Evolutionary conservation across 2,888 invertebrate species (phyloP).

Genomic region (Drosophila sordidula): DNA sequence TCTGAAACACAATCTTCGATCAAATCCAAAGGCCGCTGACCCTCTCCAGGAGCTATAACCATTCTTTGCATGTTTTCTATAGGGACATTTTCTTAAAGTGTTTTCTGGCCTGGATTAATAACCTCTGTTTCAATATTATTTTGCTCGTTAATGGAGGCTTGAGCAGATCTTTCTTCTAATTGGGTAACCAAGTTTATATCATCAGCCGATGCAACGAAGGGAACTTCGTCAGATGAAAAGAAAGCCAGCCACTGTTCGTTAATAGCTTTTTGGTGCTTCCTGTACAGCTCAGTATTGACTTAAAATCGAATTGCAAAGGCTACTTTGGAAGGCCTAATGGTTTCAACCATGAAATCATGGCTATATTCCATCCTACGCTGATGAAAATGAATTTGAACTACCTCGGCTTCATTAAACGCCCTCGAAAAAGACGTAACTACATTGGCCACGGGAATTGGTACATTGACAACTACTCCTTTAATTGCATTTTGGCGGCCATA

Average conservation of each 20-base stretch:
- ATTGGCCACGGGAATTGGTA: slow-evolving; percentile 17
- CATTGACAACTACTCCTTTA: slow-evolving; percentile 20
- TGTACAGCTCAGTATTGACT: too few species aligned
- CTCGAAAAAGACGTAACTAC: slow-evolving; percentile 14
- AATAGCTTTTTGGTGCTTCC: not conserved
- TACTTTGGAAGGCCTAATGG: too few species aligned
- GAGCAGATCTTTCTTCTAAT: not conserved
- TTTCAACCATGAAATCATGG: too few species aligned
- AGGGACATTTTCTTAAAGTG: too few species aligned
- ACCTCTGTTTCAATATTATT: not conserved
- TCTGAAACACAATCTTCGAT: slow-evolving; percentile 31
- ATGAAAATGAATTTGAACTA: too few species aligned
- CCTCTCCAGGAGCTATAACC: slow-evolving; percentile 27
- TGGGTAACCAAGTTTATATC: not conserved
- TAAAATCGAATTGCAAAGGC: too few species aligned
- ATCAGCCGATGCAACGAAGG: not conserved
- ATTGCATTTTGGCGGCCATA: slow-evolving; percentile 13
- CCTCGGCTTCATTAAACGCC: too few species aligned
- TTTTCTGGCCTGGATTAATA: too few species aligned
- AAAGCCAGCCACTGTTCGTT: not conserved
- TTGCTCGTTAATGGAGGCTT: too few species aligned
- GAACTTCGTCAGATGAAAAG: not conserved
- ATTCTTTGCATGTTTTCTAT: not conserved
- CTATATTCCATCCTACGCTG: not conserved
- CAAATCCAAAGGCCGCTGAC: slow-evolving; percentile 11